phyloP scores from a whole-genome alignment of 2,797 vertebrate genomes.

The Neoniphon sammara region DNA sequence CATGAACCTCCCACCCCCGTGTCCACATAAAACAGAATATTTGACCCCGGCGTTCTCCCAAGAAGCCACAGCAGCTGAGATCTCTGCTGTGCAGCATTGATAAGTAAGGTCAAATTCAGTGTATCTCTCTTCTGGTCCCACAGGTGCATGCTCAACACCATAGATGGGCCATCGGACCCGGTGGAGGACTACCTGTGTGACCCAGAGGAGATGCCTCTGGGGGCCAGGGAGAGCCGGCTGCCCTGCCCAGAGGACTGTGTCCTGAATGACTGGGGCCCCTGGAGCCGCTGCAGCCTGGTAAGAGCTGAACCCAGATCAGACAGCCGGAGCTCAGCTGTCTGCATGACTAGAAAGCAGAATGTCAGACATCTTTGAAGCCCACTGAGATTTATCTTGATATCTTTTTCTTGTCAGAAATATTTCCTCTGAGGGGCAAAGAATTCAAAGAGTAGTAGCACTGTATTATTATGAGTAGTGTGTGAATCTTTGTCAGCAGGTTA shows the following conservation, averaged over 20 bases:
- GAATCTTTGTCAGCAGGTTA: constrained; percentile 67
- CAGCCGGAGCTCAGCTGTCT: constrained; percentile 31
- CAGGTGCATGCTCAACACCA: constrained; percentile 97
- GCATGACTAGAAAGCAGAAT: constrained; percentile 19
- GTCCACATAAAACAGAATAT: constrained; percentile 14
- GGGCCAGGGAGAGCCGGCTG: constrained; percentile 90
- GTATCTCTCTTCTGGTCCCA: constrained; percentile 24
- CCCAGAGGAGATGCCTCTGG: constrained; percentile 96
- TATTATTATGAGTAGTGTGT: constrained; percentile 47
- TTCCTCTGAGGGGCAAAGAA: constrained; percentile 45
- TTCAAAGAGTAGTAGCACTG: constrained; percentile 38
- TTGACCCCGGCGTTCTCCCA: constrained; percentile 1
- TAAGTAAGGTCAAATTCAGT: constrained; percentile 19
- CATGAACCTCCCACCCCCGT: constrained; percentile 6
- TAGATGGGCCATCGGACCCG: constrained; percentile 92
- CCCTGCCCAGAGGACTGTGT: constrained; percentile 97
- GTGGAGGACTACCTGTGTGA: constrained; percentile 98
- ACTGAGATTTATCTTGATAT: constrained; percentile 59
- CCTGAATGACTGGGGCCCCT: constrained; percentile 92
- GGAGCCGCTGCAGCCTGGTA: constrained; percentile 93
- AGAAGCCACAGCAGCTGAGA: neutral
- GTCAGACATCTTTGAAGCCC: constrained; percentile 38
- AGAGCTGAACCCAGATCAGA: constrained; percentile 65
- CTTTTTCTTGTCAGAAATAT: constrained; percentile 51
- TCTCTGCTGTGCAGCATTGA: neutral